A percentile compares a stretch with the other conserved stretches of the same genome.
phyloP scores from a whole-genome alignment of 2,113 vertebrate genomes.

The Ageneiosus marmoratus region DNA sequence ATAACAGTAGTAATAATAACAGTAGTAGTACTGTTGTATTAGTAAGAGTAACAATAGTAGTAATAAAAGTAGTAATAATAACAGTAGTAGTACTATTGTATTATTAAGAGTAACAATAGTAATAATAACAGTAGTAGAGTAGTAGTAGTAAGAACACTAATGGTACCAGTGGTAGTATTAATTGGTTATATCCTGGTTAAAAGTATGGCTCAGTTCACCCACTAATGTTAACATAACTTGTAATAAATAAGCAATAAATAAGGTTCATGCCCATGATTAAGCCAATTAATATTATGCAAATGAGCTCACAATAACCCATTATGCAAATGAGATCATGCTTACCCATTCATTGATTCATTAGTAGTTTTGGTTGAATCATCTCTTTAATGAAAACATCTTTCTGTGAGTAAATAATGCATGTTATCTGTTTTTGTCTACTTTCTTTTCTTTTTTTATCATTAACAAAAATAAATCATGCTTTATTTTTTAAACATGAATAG shows the following conservation, averaged over 20 bases:
- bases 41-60: neutral
- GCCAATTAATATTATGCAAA: slow-evolving; percentile 1
- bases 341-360: slow-evolving; percentile 10
- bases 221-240: neutral
- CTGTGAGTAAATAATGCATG: neutral
- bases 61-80: neutral
- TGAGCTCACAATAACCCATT: neutral
- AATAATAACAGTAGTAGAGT: neutral
- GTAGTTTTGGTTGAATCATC: neutral
- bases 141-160: neutral
- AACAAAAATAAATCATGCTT: neutral
- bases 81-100: neutral
- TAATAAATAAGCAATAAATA: neutral
- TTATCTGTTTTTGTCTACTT: neutral
- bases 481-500: slow-evolving; percentile 14
- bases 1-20: neutral
- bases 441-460: neutral
- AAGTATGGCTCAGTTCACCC: neutral
- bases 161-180: neutral
- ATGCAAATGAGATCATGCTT: neutral
- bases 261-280: neutral
- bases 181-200: neutral
- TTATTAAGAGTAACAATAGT: neutral
- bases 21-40: neutral
- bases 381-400: slow-evolving; percentile 6